Conservation (phyloP, 2,113 vertebrate species). For the Pycnonotus jocosus region DNA sequence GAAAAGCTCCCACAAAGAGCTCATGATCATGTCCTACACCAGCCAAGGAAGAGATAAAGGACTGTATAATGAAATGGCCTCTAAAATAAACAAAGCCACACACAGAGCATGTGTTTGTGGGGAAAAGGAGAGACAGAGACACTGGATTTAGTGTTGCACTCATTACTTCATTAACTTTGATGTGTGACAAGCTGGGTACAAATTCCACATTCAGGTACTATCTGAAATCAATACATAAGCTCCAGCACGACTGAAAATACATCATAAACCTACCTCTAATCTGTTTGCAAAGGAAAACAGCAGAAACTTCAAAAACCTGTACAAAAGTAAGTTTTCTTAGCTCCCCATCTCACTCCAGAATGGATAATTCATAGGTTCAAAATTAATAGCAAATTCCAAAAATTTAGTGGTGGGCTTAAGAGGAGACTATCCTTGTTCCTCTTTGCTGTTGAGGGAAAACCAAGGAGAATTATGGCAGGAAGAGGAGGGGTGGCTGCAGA, state of each 20-base stretch:
- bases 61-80: background rate
- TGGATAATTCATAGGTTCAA: background rate
- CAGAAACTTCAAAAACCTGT: background rate
- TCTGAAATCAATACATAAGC: background rate
- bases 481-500: background rate
- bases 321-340: background rate
- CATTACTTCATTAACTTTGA: background rate
- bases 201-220: background rate
- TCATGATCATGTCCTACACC: background rate
- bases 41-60: background rate
- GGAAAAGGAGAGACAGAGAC: background rate
- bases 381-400: background rate
- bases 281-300: background rate
- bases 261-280: background rate
- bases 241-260: background rate
- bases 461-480: fast-evolving
- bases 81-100: background rate
- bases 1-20: background rate
- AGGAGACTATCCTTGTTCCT: background rate
- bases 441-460: background rate
- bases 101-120: background rate
- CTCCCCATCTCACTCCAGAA: background rate
- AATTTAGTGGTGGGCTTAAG: background rate
- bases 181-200: background rate
- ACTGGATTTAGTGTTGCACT: background rate